These are phyloP conservation scores for Apis florea DNA, from an alignment of 1,140 invertebrate genomes.

Conservation along the genomic window DNA sequence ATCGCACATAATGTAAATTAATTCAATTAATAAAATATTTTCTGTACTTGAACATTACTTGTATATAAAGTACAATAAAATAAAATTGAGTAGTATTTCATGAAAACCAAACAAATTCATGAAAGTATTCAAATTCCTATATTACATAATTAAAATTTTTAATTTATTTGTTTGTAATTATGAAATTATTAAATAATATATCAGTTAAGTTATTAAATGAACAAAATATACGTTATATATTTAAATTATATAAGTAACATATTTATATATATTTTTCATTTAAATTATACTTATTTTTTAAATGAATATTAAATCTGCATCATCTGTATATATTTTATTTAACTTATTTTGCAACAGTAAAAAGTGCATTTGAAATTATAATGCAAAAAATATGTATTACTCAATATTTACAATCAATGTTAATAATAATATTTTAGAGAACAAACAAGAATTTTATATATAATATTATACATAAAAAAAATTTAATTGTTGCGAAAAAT, in stretches of 20 bases:
- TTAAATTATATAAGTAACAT: too few species aligned
- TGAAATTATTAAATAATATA: neutral
- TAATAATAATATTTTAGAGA: neutral
- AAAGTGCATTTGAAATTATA: neutral
- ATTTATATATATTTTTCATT: neutral
- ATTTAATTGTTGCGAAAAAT: neutral
- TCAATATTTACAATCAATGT: too few species aligned
- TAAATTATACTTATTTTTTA: neutral
- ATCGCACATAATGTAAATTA: conserved; percentile 11
- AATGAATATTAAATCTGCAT: neutral
- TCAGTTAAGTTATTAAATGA: neutral
- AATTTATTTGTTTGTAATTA: neutral
- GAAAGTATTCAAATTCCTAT: neutral
- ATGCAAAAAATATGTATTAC: neutral
- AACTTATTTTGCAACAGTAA: neutral
- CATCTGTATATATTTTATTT: too few species aligned
- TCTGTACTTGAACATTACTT: neutral
- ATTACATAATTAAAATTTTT: neutral
- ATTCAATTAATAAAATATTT: conserved; percentile 4
- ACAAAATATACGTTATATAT: too few species aligned
- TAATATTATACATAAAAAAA: neutral
- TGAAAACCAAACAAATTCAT: conserved; percentile 2
- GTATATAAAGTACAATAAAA: neutral
- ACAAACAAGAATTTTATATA: neutral
- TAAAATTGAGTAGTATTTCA: neutral